Percentiles rank a stretch among this genome's conserved stretches.
Conservation (phyloP, 2,113 vertebrate genomes). For the Syngnathus floridae region DNA sequence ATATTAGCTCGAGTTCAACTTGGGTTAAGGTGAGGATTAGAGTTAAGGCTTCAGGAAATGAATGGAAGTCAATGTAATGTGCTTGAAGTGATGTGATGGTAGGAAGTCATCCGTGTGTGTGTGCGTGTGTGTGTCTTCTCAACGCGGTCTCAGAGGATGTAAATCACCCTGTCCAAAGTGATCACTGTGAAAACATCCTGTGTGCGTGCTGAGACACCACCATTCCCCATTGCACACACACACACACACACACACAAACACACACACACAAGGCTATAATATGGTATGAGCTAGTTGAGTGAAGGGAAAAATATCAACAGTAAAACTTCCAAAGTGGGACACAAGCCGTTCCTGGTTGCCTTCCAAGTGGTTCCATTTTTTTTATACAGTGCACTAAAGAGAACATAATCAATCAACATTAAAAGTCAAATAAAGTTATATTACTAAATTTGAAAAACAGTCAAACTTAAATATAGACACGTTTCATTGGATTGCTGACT, state of each 20-base stretch:
- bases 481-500: background rate
- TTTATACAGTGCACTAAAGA: background rate
- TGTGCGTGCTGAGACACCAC: conserved; percentile 22
- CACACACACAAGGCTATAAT: conserved; percentile 12
- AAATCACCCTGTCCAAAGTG: conserved; percentile 53
- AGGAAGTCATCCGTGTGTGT: background rate
- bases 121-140: conserved; percentile 4
- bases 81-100: background rate
- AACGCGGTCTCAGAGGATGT: conserved; percentile 38
- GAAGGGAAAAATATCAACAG: background rate
- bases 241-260: conserved; percentile 5
- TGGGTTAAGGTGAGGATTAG: background rate
- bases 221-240: background rate
- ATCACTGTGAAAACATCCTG: conserved; percentile 58
- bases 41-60: background rate
- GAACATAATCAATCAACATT: background rate
- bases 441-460: background rate
- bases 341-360: background rate
- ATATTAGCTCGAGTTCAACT: background rate
- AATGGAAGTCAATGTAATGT: background rate
- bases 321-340: background rate
- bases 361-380: background rate
- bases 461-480: background rate
- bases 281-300: conserved; percentile 14
- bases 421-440: background rate